These are phyloP conservation scores for Mycteria americana DNA, from an alignment of 2,797 vertebrate species.

Conservation along the genomic window DNA sequence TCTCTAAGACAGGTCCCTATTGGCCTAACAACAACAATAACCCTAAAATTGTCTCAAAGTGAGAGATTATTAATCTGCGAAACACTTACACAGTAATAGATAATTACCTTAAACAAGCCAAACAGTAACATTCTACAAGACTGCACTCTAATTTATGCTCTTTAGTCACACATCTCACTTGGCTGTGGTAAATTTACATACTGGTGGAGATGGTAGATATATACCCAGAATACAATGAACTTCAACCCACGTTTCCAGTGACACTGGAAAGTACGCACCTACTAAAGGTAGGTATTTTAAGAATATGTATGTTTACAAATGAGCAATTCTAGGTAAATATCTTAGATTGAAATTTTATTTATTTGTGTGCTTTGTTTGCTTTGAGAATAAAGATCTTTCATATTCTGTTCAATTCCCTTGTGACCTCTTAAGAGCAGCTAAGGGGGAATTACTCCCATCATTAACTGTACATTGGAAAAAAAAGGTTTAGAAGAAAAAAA, in stretches of 20 bases:
- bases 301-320: background rate
- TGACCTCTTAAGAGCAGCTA: background rate
- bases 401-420: background rate
- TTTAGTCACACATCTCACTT: background rate
- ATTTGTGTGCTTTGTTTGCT: background rate
- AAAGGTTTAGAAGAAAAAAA: background rate
- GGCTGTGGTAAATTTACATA: background rate
- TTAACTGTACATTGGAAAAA: background rate
- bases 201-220: background rate
- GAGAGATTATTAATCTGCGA: background rate
- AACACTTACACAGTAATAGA: background rate
- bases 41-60: background rate
- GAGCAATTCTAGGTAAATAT: background rate
- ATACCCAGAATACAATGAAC: background rate
- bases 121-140: background rate
- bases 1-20: background rate
- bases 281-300: background rate
- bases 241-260: background rate
- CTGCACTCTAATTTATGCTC: background rate
- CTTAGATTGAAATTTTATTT: background rate
- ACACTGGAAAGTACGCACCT: background rate
- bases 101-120: background rate
- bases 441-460: background rate
- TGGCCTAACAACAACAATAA: background rate
- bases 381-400: background rate